Evolutionary conservation across 92 coral and sea anemone genomes (phyloP).

Genomic region (Siderastrea siderea): DNA sequence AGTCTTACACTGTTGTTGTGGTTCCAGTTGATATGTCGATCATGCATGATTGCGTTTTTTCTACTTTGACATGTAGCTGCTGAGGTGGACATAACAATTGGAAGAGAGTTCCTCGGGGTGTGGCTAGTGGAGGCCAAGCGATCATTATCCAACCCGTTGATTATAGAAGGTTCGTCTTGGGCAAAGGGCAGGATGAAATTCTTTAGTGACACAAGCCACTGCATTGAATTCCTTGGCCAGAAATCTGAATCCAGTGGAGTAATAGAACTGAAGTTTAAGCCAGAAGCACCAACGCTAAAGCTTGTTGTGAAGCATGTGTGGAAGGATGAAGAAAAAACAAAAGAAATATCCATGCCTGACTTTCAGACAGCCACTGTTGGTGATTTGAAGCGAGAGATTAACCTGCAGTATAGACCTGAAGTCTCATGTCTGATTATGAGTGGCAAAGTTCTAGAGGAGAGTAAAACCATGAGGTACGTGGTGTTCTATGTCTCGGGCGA

Average conservation of each 20-base stretch:
- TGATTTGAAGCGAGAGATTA: slow-evolving; percentile 24
- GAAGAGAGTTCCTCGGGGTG: slow-evolving; percentile 41
- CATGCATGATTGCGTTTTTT: background rate
- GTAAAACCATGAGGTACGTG: slow-evolving; percentile 19
- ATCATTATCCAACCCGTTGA: background rate
- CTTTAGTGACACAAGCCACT: background rate
- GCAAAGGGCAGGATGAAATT: slow-evolving; percentile 27
- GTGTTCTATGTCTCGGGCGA: too few relatives aligned
- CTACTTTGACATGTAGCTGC: slow-evolving; percentile 24
- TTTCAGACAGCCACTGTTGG: slow-evolving; percentile 22
- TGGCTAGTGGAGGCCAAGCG: slow-evolving; percentile 41
- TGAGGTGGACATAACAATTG: slow-evolving; percentile 54
- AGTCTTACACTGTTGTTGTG: too few relatives aligned
- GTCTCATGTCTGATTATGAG: background rate
- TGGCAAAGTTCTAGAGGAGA: slow-evolving; percentile 8
- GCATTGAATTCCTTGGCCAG: background rate
- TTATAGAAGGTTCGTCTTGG: slow-evolving; percentile 34
- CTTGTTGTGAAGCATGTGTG: background rate
- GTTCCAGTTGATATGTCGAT: too few relatives aligned
- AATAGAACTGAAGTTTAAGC: slow-evolving; percentile 44
- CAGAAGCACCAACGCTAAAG: slow-evolving; percentile 1
- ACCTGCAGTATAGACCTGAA: background rate
- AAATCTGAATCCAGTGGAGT: background rate
- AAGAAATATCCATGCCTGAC: slow-evolving; percentile 15
- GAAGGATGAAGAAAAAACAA: background rate